Percentiles rank a stretch among this genome's conserved stretches.
Conservation (phyloP, 2,797 vertebrate species). For the Danio jaintianensis region DNA sequence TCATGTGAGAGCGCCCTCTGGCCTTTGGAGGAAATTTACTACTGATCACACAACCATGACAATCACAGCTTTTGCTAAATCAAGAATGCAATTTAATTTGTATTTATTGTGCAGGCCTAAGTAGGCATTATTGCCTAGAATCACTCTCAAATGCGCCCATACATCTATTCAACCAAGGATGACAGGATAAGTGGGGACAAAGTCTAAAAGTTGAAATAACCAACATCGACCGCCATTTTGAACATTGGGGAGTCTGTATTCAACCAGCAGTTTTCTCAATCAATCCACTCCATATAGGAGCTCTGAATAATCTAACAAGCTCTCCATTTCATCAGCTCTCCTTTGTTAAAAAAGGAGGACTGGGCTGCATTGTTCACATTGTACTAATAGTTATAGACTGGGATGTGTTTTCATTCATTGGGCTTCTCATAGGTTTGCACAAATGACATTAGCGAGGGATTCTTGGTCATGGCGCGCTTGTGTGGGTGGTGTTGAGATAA, state of each 20-base stretch:
- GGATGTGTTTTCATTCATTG: background rate
- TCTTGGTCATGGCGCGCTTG: slow-evolving; percentile 2
- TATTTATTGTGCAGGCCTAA: no score
- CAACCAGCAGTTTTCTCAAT: slow-evolving; percentile 8
- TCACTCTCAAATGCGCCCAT: slow-evolving; percentile 7
- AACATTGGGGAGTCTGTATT: background rate
- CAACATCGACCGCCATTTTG: background rate
- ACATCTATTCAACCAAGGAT: slow-evolving; percentile 7
- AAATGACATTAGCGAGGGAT: slow-evolving; percentile 12
- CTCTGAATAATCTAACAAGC: slow-evolving; percentile 6
- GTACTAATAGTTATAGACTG: background rate
- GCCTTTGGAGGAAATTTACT: no score
- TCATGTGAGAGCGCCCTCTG: no score
- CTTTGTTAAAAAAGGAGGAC: background rate
- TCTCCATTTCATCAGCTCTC: slow-evolving; percentile 5
- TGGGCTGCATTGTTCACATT: slow-evolving; percentile 17
- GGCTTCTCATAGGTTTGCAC: slow-evolving; percentile 9
- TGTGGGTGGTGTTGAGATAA: slow-evolving; percentile 30
- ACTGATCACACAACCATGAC: no score
- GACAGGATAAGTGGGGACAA: background rate
- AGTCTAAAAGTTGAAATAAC: background rate
- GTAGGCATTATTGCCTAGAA: slow-evolving; percentile 1
- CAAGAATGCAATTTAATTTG: no score
- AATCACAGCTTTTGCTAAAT: no score
- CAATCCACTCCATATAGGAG: slow-evolving; percentile 4